A percentile compares a stretch with the other conserved stretches of the same genome.
Conservation (phyloP, 1,140 invertebrate genomes). For the Calycopis cecrops region DNA sequence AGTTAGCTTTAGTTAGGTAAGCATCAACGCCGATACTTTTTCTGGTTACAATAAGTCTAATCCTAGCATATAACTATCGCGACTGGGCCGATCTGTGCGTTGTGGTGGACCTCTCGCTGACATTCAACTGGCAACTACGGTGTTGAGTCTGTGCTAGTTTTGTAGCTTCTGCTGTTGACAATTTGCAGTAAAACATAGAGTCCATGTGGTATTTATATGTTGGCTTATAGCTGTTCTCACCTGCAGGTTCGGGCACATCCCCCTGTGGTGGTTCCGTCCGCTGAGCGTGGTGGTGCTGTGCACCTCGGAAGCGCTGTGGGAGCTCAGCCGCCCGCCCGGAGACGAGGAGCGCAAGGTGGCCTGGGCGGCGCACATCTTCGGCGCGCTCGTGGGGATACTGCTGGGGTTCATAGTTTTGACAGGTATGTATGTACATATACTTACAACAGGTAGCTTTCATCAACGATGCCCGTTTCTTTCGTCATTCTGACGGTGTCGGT, state of each 20-base stretch:
- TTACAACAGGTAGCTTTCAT: too few species aligned
- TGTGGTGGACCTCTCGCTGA: too few species aligned
- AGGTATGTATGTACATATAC: slow-evolving; percentile 28
- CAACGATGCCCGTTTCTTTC: too few species aligned
- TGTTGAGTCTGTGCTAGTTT: not conserved
- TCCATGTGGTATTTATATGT: not conserved
- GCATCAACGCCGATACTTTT: too few species aligned
- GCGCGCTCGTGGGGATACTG: slow-evolving; percentile 85
- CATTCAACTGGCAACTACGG: too few species aligned
- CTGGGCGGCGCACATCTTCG: slow-evolving; percentile 88
- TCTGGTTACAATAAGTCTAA: too few species aligned
- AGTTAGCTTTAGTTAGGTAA: too few species aligned
- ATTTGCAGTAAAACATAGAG: not conserved
- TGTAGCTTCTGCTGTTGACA: not conserved
- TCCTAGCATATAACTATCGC: too few species aligned
- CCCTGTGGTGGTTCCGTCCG: slow-evolving; percentile 62
- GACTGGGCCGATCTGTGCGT: too few species aligned
- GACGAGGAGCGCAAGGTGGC: slow-evolving; percentile 70
- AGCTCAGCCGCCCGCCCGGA: slow-evolving; percentile 61
- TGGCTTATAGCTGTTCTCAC: too few species aligned
- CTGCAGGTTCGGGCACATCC: slow-evolving; percentile 50
- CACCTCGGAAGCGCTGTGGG: slow-evolving; percentile 55
- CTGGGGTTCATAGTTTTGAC: slow-evolving; percentile 86
- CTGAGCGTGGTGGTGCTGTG: slow-evolving; percentile 76
- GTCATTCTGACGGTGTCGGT: too few species aligned